Evolutionary conservation across 2,797 vertebrate genomes (phyloP), one percentile per base, ranked within the genome.

Genomic region (Lithobates sylvaticus): DNA sequence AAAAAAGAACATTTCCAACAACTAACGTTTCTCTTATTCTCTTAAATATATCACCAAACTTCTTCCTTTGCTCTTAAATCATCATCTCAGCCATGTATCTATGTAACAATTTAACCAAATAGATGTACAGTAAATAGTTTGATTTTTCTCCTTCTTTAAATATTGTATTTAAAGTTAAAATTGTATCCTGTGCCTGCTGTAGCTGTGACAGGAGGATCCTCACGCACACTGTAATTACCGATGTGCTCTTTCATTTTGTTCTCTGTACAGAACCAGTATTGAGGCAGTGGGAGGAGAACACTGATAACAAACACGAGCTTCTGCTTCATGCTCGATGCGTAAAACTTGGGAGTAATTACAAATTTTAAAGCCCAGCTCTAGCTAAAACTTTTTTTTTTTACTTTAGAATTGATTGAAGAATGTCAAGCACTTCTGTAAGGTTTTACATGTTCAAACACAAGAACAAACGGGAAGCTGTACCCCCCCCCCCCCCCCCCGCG

Each of bases 91-190:
- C 21, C 7, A 4, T 23, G 54, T 23, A 44, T n/a, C 69, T 65
- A 29, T 27, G 26, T 69, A 81, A 68, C 15, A 13, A 68, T 80
- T 80, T 44, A 71, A 42, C 44, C 32, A 42, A 81, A 84, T 71
- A 72, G n/a, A 76, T 50, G 65, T 61, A 78, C 44, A 79, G 58
- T 85, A 85, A 80, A 85, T 85, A 73, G 76, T 80, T 76, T 21
- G 42, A 75, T 76, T 80, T 61, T 67, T 61, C 18, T 12, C 42
- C 42, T 39, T 61, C 26, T 67, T 42, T 86, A 86, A 86, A 86
- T 86, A 81, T 86, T 86, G 78, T 86, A 76, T 86, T 86, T 86
- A 86, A 85, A 44, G 61, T 65, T 80, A 39, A 75, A 81, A 75
- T 85, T 68, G 84, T 78, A 36, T 76, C 71, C 78, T 67, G 29